Percentiles rank a stretch among this genome's conserved stretches.
Evolutionary conservation across 2,888 invertebrate species (phyloP).

Genomic region (Oxytorus armatus): DNA sequence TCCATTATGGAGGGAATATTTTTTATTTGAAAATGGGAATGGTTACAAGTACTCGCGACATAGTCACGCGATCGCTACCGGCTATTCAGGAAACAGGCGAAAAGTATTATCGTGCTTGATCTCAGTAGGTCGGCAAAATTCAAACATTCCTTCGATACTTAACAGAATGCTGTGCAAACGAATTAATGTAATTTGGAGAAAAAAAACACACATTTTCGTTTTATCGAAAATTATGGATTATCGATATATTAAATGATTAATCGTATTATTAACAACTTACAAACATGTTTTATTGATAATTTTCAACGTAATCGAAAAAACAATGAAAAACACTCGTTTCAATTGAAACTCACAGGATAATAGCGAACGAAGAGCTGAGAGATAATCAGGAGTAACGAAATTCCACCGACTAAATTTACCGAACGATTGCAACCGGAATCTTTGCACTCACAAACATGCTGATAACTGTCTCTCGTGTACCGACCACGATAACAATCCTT

Average conservation of each 20-base stretch:
- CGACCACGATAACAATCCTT: slow-evolving; percentile 75
- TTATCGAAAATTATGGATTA: background rate
- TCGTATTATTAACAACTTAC: background rate
- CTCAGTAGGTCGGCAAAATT: slow-evolving; percentile 30
- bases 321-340: background rate
- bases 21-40: background rate
- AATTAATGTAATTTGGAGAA: background rate
- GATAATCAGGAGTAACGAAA: slow-evolving; percentile 41
- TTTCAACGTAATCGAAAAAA: slow-evolving; percentile 10
- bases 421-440: slow-evolving; percentile 75
- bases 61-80: slow-evolving; percentile 41
- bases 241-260: background rate
- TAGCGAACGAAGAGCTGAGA: slow-evolving; percentile 42
- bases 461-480: slow-evolving; percentile 75
- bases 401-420: slow-evolving; percentile 38
- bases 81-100: slow-evolving; percentile 14
- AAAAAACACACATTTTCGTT: background rate
- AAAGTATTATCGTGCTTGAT: slow-evolving; percentile 27
- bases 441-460: slow-evolving; percentile 76
- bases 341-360: slow-evolving; percentile 6
- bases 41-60: background rate
- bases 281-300: slow-evolving; percentile 43
- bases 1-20: background rate
- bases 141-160: slow-evolving; percentile 14
- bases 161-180: background rate